phyloP scores from a whole-genome alignment of 2,888 invertebrate genomes.

The Folsomia manolachei region DNA sequence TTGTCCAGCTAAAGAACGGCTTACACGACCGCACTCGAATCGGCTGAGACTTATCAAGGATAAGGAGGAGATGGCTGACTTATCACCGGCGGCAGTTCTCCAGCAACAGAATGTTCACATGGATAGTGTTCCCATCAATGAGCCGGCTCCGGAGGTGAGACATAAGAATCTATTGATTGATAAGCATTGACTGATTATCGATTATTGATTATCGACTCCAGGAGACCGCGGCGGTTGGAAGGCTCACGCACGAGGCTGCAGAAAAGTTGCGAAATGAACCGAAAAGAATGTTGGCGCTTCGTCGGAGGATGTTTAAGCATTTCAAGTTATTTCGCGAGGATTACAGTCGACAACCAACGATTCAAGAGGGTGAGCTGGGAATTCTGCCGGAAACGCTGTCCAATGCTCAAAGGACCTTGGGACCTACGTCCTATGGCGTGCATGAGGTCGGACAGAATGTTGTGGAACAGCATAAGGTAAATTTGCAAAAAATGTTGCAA shows the following conservation, averaged over 20 bases:
- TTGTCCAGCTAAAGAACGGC: slow-evolving; percentile 9
- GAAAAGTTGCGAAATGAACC: slow-evolving; percentile 21
- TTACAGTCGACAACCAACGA: slow-evolving; percentile 24
- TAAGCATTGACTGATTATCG: background rate
- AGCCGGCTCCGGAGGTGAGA: slow-evolving; percentile 22
- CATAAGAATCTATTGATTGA: slow-evolving; percentile 19
- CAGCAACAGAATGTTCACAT: background rate
- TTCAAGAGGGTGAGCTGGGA: slow-evolving; percentile 19
- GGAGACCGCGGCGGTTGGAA: slow-evolving; percentile 2
- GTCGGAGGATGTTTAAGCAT: slow-evolving; percentile 23
- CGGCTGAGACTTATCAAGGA: slow-evolving; percentile 20
- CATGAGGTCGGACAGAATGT: slow-evolving; percentile 14
- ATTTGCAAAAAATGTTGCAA: background rate
- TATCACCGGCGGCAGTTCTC: too few relatives aligned
- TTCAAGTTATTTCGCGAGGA: slow-evolving; percentile 31
- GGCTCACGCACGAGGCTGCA: slow-evolving; percentile 28
- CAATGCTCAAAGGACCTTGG: slow-evolving; percentile 20
- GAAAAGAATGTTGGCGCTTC: slow-evolving; percentile 21
- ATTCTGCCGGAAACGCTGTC: slow-evolving; percentile 15
- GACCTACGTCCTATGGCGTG: slow-evolving; percentile 22
- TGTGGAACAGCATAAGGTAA: background rate
- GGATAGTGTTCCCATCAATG: slow-evolving; percentile 12
- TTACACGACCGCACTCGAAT: slow-evolving; percentile 26
- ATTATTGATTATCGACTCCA: too few relatives aligned
- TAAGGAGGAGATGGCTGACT: slow-evolving; percentile 20